Conservation (phyloP, 2,113 vertebrate genomes). For the Pomatorhinus ruficollis region DNA sequence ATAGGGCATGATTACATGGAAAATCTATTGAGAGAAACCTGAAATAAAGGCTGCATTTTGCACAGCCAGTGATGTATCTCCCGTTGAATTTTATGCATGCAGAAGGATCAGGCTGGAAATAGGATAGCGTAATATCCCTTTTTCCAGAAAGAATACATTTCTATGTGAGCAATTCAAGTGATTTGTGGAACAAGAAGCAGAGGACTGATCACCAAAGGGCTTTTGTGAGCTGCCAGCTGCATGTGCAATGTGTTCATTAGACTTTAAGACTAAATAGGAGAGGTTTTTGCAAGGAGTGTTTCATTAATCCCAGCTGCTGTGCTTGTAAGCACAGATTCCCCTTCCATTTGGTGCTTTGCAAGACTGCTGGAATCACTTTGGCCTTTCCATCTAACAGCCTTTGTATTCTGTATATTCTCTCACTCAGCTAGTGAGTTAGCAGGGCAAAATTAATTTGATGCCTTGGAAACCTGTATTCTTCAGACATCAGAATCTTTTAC, state of each 20-base stretch:
- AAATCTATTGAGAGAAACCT: background rate
- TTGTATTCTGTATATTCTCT: background rate
- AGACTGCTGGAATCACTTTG: background rate
- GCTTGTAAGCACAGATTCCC: background rate
- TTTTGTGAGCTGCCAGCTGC: constrained; percentile 59
- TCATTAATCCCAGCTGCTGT: constrained; percentile 40
- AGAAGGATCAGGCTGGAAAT: background rate
- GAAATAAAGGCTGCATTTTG: background rate
- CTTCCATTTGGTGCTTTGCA: background rate
- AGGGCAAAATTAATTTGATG: background rate
- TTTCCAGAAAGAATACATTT: background rate
- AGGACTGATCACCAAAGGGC: background rate
- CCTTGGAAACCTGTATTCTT: background rate
- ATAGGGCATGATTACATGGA: background rate
- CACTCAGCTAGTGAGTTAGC: background rate
- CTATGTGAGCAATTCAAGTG: background rate
- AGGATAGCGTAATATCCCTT: background rate
- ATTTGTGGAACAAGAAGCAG: constrained; percentile 36
- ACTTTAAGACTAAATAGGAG: constrained; percentile 7
- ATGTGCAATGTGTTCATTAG: constrained; percentile 20
- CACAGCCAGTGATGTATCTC: background rate
- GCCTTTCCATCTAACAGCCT: background rate
- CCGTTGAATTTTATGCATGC: background rate
- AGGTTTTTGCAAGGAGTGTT: background rate
- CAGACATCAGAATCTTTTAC: background rate